Base-by-base conservation (phyloP, 1,140 invertebrate species). In the Atta texana region DNA sequence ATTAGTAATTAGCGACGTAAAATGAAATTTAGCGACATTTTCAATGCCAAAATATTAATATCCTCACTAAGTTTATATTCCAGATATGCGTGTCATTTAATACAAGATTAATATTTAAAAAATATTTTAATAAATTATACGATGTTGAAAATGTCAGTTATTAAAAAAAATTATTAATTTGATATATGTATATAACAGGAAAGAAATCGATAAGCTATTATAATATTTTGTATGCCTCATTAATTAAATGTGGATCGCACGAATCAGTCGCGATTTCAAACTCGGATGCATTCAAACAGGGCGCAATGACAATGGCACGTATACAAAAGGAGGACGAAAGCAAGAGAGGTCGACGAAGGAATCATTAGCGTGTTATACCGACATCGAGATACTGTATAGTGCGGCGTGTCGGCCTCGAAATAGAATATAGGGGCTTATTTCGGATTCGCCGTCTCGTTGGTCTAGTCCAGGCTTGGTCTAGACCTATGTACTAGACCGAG, bases 391-490 rank as follows among this genome's bases (percentile, higher is more conserved):
- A 85, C 91, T 86, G 78, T 91, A 89, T 91, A 80, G 90, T 63
- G 84, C 90, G 87, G 86, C 88, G 72, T 89, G 91, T 92, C 86
- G 90, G 88, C 85, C 93, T 93, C 84, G 85, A 94, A 94, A 94
- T 94, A 94, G 92, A 92, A 92, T 90, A 91, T 88, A 89, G 91
- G 90, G 89, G 91, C 91, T 93, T 93, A 93, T 94, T 94, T 94
- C 90, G 92, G 92, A 94, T 93, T 86, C 90, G 89, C 88, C 91
- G 93, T 92, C 92, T 93, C 92, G 90, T 92, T 93, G 91, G 92
- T 94, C 91, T 94, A 93, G 93, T 94, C 91, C 92, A 93, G 90
- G 88, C 89, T 87, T 92, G 92, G 91, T 93, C 92, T 94, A 94
- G 93, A 94, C 93, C 93, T 94, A 91, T 88, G 92, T 91, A 89